phyloP scores from a whole-genome alignment of 2,888 invertebrate species.

The Scaptomyza reducta region DNA sequence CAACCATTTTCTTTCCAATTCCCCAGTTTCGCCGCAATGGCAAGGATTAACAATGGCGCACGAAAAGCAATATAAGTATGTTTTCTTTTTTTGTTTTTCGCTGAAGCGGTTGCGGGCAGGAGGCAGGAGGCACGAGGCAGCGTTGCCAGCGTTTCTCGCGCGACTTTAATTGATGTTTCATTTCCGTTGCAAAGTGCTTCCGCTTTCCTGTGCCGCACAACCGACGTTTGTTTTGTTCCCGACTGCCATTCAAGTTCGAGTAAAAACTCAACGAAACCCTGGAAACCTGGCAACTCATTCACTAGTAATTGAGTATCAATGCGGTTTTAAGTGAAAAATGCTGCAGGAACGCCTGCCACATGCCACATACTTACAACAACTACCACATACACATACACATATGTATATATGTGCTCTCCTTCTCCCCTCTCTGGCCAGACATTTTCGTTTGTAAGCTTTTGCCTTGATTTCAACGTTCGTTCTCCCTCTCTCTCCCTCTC shows the following conservation, averaged over 20 bases:
- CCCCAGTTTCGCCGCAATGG: constrained; percentile 3
- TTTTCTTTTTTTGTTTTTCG: background rate
- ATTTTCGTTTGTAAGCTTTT: constrained; percentile 75
- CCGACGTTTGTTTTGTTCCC: constrained; percentile 64
- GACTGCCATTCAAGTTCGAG: constrained; percentile 16
- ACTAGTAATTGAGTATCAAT: constrained; percentile 79
- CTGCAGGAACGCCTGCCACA: constrained; percentile 24
- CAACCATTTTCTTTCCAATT: background rate
- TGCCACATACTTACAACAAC: constrained; percentile 4
- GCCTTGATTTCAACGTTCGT: constrained; percentile 66
- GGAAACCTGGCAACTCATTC: constrained; percentile 43
- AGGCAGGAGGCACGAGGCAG: constrained; percentile 37
- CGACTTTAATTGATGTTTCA: constrained; percentile 82
- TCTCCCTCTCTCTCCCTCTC: constrained; percentile 20
- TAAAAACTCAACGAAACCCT: constrained; percentile 20
- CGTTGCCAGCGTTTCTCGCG: constrained; percentile 30
- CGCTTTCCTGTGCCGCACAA: constrained; percentile 68
- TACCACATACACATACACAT: background rate
- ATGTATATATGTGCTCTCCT: background rate
- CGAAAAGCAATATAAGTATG: constrained; percentile 58
- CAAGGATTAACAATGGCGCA: constrained; percentile 53
- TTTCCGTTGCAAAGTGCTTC: constrained; percentile 81
- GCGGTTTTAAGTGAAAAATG: constrained; percentile 81
- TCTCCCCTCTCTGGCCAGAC: constrained; percentile 15
- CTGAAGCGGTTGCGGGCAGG: too few species aligned